A percentile compares a stretch with the other conserved stretches of the same genome.
Conservation (phyloP, 2,888 invertebrate genomes). For the Deilephila elpenor region DNA sequence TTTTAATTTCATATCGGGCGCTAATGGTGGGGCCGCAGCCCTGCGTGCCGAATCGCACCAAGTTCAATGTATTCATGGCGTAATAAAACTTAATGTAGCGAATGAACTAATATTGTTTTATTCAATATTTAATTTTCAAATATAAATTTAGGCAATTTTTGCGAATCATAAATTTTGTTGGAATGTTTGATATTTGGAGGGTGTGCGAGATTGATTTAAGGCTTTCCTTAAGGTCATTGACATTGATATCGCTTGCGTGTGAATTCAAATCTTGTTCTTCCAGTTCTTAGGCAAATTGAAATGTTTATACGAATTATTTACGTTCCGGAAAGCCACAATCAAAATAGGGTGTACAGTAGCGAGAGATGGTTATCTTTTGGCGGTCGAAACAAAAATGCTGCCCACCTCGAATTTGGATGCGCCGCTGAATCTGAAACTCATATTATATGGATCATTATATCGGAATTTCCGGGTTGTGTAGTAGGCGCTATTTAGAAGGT, state of each 20-base stretch:
- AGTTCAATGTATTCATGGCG: conserved; percentile 80
- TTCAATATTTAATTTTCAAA: conserved; percentile 82
- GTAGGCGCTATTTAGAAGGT: too few relatives aligned
- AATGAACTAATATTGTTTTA: conserved; percentile 84
- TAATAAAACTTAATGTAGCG: conserved; percentile 83
- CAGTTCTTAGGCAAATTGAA: too few relatives aligned
- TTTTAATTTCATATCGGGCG: conserved; percentile 84
- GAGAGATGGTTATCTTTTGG: too few relatives aligned
- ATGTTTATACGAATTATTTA: too few relatives aligned
- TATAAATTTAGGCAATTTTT: conserved; percentile 72
- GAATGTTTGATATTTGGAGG: conserved; percentile 42
- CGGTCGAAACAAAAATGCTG: too few relatives aligned
- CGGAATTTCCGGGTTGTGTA: too few relatives aligned
- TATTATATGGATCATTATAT: too few relatives aligned
- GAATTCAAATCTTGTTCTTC: neutral
- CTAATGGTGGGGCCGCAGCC: conserved; percentile 81
- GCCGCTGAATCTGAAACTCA: too few relatives aligned
- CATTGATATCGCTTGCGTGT: neutral
- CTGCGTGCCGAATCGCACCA: conserved; percentile 80
- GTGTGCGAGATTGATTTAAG: conserved; percentile 34
- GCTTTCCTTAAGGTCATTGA: conserved; percentile 28
- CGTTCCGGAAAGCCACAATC: too few relatives aligned
- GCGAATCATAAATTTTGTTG: conserved; percentile 77
- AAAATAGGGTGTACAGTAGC: too few relatives aligned
- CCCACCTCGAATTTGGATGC: too few relatives aligned